These are phyloP conservation scores for Aphodius sticticus DNA, from an alignment of 2,888 invertebrate species.

Conservation along the genomic window DNA sequence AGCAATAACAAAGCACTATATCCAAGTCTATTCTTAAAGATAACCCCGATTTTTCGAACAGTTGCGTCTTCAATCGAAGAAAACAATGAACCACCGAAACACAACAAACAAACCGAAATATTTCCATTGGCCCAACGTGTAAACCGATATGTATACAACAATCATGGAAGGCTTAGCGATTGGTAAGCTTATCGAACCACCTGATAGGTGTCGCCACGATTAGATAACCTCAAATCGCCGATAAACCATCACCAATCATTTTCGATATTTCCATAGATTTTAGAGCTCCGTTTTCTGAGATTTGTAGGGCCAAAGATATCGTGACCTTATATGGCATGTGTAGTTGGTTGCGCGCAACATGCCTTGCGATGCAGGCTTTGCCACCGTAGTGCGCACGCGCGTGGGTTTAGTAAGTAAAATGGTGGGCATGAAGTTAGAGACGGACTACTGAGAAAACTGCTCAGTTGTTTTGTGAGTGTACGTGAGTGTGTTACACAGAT, in stretches of 20 bases:
- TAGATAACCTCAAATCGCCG: not conserved
- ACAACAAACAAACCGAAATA: not conserved
- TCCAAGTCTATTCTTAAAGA: too few relatives aligned
- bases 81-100: not conserved
- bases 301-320: not conserved
- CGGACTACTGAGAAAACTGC: constrained; percentile 5
- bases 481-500: constrained; percentile 26
- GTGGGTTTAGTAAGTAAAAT: constrained; percentile 35
- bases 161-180: not conserved
- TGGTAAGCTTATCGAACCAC: not conserved
- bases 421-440: constrained; percentile 29
- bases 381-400: constrained; percentile 27
- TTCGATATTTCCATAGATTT: not conserved
- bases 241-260: not conserved
- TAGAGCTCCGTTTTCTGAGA: not conserved
- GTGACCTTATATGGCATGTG: constrained; percentile 38
- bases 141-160: not conserved
- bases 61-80: not conserved
- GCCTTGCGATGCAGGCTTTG: constrained; percentile 12
- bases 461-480: constrained; percentile 28
- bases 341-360: constrained; percentile 21
- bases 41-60: not conserved
- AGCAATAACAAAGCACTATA: too few relatives aligned
- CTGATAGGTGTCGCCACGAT: not conserved
- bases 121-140: not conserved